Percentiles rank a stretch among this genome's conserved stretches.
Evolutionary conservation across 2,797 vertebrate genomes (phyloP).

Genomic region (Megalops cyprinoides): DNA sequence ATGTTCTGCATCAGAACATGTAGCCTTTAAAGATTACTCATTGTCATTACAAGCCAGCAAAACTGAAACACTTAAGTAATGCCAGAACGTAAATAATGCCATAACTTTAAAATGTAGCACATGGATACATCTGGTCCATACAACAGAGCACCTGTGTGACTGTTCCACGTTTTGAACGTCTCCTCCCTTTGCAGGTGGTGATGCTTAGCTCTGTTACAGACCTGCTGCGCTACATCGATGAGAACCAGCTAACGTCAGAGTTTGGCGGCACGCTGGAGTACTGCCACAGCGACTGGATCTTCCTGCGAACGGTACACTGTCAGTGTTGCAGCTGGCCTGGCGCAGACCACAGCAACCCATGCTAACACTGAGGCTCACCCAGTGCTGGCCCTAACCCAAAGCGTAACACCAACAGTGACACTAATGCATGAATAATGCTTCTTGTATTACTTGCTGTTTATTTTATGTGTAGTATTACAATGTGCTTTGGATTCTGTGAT

Average conservation of each 20-base stretch:
- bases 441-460: no score
- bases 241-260: slow-evolving; percentile 93
- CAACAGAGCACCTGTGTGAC: background rate
- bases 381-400: background rate
- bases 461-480: no score
- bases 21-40: no score
- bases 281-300: slow-evolving; percentile 94
- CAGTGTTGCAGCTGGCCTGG: background rate
- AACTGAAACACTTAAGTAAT: no score
- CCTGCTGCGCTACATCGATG: slow-evolving; percentile 91
- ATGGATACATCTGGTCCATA: no score
- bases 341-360: background rate
- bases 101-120: background rate
- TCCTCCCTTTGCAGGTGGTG: slow-evolving; percentile 81
- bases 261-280: slow-evolving; percentile 96
- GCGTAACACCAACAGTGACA: background rate
- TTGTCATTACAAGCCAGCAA: no score
- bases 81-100: background rate
- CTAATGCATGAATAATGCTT: no score
- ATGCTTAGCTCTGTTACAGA: slow-evolving; percentile 98
- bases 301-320: slow-evolving; percentile 86
- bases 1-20: no score
- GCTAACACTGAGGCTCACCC: background rate
- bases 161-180: slow-evolving; percentile 7
- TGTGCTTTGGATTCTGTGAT: no score